These are phyloP conservation scores for Stenchaetothrips biformis DNA, from an alignment of 2,888 invertebrate species.

Conservation along the genomic window DNA sequence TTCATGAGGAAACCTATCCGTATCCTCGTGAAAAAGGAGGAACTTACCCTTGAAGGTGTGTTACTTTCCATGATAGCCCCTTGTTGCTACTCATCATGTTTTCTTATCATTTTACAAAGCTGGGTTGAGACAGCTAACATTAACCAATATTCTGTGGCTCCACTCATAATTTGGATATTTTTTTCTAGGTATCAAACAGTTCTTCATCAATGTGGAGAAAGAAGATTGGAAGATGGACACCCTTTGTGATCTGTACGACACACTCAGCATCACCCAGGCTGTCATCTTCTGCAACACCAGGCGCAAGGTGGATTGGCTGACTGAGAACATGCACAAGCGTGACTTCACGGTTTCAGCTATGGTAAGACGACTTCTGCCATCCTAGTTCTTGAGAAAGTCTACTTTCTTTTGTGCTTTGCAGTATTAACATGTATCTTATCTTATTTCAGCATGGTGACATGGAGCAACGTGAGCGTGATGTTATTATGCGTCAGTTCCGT, in stretches of 20 bases:
- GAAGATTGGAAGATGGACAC: conserved; percentile 95
- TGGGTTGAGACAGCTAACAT: no score
- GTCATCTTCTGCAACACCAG: conserved; percentile 99
- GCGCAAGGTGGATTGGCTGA: conserved; percentile 98
- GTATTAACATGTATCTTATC: background rate
- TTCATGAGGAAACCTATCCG: conserved; percentile 97
- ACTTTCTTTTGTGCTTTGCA: conserved; percentile 27
- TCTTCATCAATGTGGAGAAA: conserved; percentile 88
- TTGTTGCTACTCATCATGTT: background rate
- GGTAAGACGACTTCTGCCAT: conserved; percentile 45
- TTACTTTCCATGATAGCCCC: background rate
- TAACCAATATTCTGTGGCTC: background rate
- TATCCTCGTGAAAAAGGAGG: conserved; percentile 98
- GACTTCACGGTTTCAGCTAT: conserved; percentile 99
- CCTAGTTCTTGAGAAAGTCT: background rate
- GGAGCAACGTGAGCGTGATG: conserved; percentile 97
- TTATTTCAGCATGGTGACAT: conserved; percentile 87
- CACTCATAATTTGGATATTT: background rate
- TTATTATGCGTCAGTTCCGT: conserved; percentile 99
- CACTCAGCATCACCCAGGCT: conserved; percentile 97
- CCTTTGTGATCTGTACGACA: conserved; percentile 96
- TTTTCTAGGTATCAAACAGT: conserved; percentile 85
- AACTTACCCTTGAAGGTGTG: conserved; percentile 74
- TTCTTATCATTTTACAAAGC: background rate
- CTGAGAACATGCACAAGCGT: conserved; percentile 87